A percentile compares a stretch with the other conserved stretches of the same genome.
phyloP scores from a whole-genome alignment of 1,140 invertebrate genomes.

The Polypedilum vanderplanki region DNA sequence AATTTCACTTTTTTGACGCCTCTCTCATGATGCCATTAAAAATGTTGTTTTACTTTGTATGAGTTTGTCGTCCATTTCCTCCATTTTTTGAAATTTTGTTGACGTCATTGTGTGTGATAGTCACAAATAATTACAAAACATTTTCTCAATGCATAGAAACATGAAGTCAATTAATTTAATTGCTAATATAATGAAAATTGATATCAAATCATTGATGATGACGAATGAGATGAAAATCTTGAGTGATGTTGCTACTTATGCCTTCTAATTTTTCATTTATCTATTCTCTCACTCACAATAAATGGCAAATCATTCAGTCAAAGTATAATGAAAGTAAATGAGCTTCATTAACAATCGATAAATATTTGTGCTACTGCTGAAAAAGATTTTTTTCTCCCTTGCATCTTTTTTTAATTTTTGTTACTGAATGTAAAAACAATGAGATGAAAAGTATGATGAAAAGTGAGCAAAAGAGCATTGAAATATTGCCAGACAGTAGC shows the following conservation, averaged over 20 bases:
- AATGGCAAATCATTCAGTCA: neutral
- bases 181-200: neutral
- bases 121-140: neutral
- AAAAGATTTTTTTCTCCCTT: neutral
- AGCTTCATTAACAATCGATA: neutral
- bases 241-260: neutral
- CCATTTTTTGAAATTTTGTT: no score
- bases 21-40: neutral
- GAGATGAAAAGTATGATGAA: neutral
- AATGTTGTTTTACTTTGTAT: neutral
- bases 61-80: neutral
- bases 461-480: neutral
- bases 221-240: neutral
- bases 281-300: neutral
- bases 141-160: neutral
- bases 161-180: constrained; percentile 2
- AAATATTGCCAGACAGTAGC: neutral
- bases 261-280: neutral
- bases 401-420: neutral
- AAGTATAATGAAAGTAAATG: constrained; percentile 10
- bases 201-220: constrained; percentile 3
- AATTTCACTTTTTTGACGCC: constrained; percentile 10
- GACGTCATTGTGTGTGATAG: neutral
- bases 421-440: neutral
- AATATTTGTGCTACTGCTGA: constrained; percentile 18